Conservation (phyloP, 2,797 vertebrate species). For the Myioborus miniatus region DNA sequence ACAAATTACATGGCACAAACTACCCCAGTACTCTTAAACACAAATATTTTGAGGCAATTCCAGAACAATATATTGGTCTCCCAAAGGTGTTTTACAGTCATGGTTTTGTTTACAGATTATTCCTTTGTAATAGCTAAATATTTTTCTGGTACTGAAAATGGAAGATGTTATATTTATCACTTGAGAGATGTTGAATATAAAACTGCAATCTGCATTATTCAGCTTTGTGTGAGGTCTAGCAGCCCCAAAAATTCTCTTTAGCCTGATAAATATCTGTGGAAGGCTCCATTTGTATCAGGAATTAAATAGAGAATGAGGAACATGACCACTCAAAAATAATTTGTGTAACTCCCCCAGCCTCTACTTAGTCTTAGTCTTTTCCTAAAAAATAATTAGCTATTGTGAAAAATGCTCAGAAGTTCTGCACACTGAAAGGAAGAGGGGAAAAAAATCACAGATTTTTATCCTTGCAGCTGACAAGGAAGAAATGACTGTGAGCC, state of each 20-base stretch:
- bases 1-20: not conserved
- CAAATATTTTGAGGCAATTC: not conserved
- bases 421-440: not conserved
- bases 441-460: not conserved
- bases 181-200: not conserved
- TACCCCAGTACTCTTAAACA: not conserved
- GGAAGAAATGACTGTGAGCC: not conserved
- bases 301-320: not conserved
- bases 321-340: not conserved
- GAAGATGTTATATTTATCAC: not conserved
- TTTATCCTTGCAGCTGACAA: not conserved
- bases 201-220: not conserved
- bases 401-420: not conserved
- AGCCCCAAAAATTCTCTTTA: conserved; percentile 2
- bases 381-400: not conserved
- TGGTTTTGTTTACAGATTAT: not conserved
- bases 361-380: not conserved
- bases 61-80: not conserved
- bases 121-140: not conserved
- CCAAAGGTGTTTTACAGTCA: not conserved
- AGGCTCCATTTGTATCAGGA: not conserved
- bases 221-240: not conserved
- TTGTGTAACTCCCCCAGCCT: not conserved
- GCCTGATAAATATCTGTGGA: not conserved
- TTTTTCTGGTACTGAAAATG: not conserved